Evolutionary conservation across 2,888 invertebrate species (phyloP).

Genomic region (Rambutsinella grinnellia): DNA sequence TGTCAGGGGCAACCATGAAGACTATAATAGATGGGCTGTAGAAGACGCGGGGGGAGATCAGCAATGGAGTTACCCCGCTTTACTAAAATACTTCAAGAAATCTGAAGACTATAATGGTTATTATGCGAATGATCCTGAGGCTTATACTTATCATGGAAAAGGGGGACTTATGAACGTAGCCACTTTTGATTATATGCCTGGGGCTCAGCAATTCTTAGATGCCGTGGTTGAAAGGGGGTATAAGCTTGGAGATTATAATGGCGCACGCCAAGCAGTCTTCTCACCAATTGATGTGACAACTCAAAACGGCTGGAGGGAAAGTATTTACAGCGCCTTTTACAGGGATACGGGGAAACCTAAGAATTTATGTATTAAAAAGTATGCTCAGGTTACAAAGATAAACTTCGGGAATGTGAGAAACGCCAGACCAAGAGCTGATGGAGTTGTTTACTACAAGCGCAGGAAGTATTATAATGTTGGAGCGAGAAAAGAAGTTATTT

Average conservation of each 20-base stretch:
- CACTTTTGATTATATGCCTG: constrained; percentile 23
- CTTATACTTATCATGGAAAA: constrained; percentile 18
- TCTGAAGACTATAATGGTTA: constrained; percentile 74
- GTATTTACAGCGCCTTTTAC: constrained; percentile 34
- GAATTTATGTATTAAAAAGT: constrained; percentile 54
- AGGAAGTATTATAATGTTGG: not conserved
- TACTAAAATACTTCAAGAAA: constrained; percentile 83
- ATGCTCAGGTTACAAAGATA: constrained; percentile 50
- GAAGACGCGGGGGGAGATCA: constrained; percentile 81
- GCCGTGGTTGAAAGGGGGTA: constrained; percentile 36
- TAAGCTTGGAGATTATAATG: constrained; percentile 33
- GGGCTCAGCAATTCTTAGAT: constrained; percentile 19
- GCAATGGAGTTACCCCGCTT: constrained; percentile 83
- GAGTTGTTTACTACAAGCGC: constrained; percentile 26
- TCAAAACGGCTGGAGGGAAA: constrained; percentile 36
- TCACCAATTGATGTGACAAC: constrained; percentile 27
- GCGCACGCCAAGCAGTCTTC: constrained; percentile 30
- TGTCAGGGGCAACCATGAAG: constrained; percentile 83
- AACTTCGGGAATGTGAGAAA: not conserved
- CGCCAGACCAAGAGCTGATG: constrained; percentile 20
- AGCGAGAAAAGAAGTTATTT: constrained; percentile 41
- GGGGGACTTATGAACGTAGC: constrained; percentile 31
- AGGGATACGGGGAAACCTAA: constrained; percentile 16
- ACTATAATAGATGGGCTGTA: constrained; percentile 86
- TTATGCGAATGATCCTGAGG: not conserved